Evolutionary conservation across 53 echinoderm and acorn worm genomes (phyloP), one percentile per base, ranked within the genome.

Genomic region (Paelopatides confundens): DNA sequence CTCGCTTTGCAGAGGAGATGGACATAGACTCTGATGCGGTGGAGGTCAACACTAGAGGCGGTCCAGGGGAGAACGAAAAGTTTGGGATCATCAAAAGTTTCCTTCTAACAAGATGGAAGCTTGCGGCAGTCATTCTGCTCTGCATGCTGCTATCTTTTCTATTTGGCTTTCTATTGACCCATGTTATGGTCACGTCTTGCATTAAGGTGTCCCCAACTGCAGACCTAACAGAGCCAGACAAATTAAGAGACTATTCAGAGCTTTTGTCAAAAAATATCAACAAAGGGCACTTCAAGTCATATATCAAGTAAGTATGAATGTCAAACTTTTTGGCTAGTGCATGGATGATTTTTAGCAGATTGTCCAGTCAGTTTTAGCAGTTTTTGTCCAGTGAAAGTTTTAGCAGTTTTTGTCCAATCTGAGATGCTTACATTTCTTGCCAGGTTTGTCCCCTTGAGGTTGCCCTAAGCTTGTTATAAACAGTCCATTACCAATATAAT

Each of bases 1-100:
- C 93, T 6, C 91, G 95, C 47, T 95, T 95, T 82, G 93, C 95
- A 23, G 95, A 93, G 35, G 95, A 95, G 74, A 93, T 95, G 95
- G 95, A 95, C 82, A 91, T 93, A 18, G 93, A 91, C 77, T 87
- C 90, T 7, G 89, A 93, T n/a, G 86, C 91, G 33, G 86, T 96
- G n/a, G 91, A 90, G 46, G 87, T 96, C 43, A 79, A 79, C 79
- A 79, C 79, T 2, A 43, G 79, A 15, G 46, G 46, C 11, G 79
- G 53, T 14, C 62, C 50, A 21, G 37, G 90, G 77, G 51, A 76
- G 62, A 28, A 71, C 85, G 58, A 90, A 9, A 66, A 81, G 17
- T 47, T 79, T n/a, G 82, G 69, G 3, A 54, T 82, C 24, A 23
- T 90, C 65, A 89, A 68, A 64, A 50, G 18, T 4, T 79, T 52